Evolutionary conservation across 2,888 invertebrate species (phyloP).

Genomic region (Brachyptera risi): DNA sequence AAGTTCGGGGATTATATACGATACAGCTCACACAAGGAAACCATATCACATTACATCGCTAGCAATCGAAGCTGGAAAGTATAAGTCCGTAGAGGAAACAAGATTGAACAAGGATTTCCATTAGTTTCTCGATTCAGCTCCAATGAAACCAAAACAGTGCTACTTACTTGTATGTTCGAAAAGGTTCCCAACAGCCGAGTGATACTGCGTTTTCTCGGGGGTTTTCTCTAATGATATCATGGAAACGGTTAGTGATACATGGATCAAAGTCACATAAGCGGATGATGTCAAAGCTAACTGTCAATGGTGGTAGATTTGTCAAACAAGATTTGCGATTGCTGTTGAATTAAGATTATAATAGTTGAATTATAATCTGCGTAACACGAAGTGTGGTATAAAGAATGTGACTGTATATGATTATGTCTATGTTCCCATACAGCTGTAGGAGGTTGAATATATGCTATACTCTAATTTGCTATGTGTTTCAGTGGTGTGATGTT

Average conservation of each 20-base stretch:
- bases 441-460: too few relatives aligned
- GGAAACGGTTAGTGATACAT: neutral
- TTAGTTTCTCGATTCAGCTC: neutral
- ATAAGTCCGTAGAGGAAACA: neutral
- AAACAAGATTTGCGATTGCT: constrained; percentile 2
- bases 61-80: neutral
- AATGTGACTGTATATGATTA: too few relatives aligned
- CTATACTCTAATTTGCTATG: too few relatives aligned
- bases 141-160: neutral
- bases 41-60: constrained; percentile 1
- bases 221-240: too few relatives aligned
- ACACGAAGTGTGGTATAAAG: too few relatives aligned
- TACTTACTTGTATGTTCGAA: too few relatives aligned
- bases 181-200: too few relatives aligned
- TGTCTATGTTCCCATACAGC: too few relatives aligned
- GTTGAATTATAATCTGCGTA: too few relatives aligned
- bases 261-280: neutral
- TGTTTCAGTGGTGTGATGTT: too few relatives aligned
- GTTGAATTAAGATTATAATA: neutral
- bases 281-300: constrained; percentile 1
- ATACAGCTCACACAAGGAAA: constrained; percentile 2
- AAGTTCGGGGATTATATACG: neutral
- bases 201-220: too few relatives aligned
- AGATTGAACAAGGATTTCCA: neutral
- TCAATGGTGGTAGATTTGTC: constrained; percentile 1